Conservation (phyloP, 2,113 vertebrate genomes). For the Pogona vitticeps region DNA sequence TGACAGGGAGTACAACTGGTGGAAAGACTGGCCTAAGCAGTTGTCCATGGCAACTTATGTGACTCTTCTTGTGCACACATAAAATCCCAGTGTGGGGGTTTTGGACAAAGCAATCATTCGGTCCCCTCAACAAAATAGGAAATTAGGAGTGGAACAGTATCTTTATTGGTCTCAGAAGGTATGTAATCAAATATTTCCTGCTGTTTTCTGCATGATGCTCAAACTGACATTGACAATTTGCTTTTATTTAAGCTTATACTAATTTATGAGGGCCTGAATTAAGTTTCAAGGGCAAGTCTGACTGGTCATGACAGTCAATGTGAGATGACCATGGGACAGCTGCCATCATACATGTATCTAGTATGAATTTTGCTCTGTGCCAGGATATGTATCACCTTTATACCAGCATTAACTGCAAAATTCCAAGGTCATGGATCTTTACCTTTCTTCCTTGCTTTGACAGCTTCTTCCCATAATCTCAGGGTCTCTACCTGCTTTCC, state of each 20-base stretch:
- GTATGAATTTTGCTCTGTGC: neutral
- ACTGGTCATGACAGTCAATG: neutral
- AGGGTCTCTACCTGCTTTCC: constrained; percentile 83
- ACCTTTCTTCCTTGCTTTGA: constrained; percentile 85
- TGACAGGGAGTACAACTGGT: neutral
- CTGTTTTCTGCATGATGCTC: too few species aligned
- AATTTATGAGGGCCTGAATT: too few species aligned
- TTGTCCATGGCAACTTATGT: neutral
- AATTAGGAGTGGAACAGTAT: too few species aligned
- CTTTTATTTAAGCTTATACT: too few species aligned
- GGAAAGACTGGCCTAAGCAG: too few species aligned
- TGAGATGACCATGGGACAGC: neutral
- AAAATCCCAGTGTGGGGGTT: neutral
- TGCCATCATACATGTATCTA: neutral
- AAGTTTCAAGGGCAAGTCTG: neutral
- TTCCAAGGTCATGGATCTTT: constrained; percentile 13
- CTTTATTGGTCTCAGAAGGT: too few species aligned
- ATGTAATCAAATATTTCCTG: neutral
- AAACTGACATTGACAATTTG: too few species aligned
- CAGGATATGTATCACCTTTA: too few species aligned
- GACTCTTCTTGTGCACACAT: too few species aligned
- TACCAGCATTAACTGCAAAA: neutral
- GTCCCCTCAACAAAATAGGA: neutral
- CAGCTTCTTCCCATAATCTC: constrained; percentile 83
- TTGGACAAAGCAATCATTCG: neutral